Evolutionary conservation across 2,888 invertebrate species (phyloP).

Genomic region (Agonopterix heracliana): DNA sequence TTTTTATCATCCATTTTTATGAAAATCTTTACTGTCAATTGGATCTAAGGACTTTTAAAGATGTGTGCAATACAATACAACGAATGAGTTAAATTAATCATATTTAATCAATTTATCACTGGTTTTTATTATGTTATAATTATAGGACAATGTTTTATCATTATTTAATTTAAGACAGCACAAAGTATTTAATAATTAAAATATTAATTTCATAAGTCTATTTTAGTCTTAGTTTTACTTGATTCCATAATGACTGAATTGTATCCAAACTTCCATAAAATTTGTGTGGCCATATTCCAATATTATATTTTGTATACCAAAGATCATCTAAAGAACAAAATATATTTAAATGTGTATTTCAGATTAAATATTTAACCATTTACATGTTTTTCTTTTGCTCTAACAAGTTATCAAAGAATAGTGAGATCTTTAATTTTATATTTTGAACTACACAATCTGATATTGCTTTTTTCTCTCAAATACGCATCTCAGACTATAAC

Average conservation of each 20-base stretch:
- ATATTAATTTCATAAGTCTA: too few species aligned
- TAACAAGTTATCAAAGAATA: neutral
- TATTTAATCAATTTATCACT: neutral
- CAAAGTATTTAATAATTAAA: slow-evolving; percentile 15
- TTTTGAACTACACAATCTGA: too few species aligned
- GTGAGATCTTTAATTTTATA: too few species aligned
- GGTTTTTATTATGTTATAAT: neutral
- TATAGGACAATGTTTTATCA: slow-evolving; percentile 7
- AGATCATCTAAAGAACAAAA: slow-evolving; percentile 64
- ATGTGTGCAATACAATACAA: slow-evolving; percentile 5
- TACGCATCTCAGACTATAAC: too few species aligned
- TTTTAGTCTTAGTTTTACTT: too few species aligned
- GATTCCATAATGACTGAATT: too few species aligned
- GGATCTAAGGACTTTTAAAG: slow-evolving; percentile 4
- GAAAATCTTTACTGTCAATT: slow-evolving; percentile 5
- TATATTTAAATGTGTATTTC: slow-evolving; percentile 50
- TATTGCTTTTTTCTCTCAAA: too few species aligned
- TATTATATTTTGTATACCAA: slow-evolving; percentile 68
- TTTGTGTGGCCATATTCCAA: slow-evolving; percentile 59
- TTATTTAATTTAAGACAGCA: slow-evolving; percentile 3
- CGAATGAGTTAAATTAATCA: slow-evolving; percentile 1
- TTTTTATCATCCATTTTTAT: too few species aligned
- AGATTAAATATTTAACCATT: slow-evolving; percentile 43
- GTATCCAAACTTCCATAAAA: slow-evolving; percentile 46
- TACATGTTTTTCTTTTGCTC: slow-evolving; percentile 4